Percentiles rank a stretch among this genome's conserved stretches.
Evolutionary conservation across 2,797 vertebrate species (phyloP).

Genomic region (Falco columbarius): DNA sequence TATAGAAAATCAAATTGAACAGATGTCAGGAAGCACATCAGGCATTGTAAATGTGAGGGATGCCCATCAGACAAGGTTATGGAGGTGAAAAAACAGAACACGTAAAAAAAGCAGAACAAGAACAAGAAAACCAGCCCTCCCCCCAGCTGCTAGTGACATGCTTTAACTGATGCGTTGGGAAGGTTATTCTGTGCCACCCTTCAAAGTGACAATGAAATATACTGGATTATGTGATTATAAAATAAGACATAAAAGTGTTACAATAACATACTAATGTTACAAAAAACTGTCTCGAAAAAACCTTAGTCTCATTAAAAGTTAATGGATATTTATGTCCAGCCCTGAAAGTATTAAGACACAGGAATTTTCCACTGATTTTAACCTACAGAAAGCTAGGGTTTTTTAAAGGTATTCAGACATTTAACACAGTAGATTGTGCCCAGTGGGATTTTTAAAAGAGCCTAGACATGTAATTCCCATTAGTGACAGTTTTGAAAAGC

Average conservation of each 20-base stretch:
- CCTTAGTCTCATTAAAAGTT: not conserved
- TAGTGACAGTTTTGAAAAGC: not conserved
- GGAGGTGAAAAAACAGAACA: constrained; percentile 62
- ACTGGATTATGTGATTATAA: not conserved
- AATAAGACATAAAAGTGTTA: not conserved
- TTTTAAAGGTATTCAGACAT: not conserved
- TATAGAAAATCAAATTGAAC: constrained; percentile 73
- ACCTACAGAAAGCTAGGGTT: not conserved
- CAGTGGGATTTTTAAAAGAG: not conserved
- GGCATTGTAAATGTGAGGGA: constrained; percentile 66
- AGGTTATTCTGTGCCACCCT: not conserved
- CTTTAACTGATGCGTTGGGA: not conserved
- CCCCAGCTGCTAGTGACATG: not conserved
- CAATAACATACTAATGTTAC: not conserved
- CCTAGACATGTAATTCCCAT: not conserved
- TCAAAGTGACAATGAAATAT: not conserved
- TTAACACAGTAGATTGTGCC: not conserved
- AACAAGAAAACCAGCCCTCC: constrained; percentile 5
- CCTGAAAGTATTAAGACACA: not conserved
- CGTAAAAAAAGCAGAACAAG: not conserved
- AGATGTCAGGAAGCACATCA: constrained; percentile 68
- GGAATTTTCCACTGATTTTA: not conserved
- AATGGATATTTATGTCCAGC: not conserved
- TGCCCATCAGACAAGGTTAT: constrained; percentile 63
- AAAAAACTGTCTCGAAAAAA: not conserved